phyloP scores from a whole-genome alignment of 2,888 invertebrate species.

The Molanna angustata region DNA sequence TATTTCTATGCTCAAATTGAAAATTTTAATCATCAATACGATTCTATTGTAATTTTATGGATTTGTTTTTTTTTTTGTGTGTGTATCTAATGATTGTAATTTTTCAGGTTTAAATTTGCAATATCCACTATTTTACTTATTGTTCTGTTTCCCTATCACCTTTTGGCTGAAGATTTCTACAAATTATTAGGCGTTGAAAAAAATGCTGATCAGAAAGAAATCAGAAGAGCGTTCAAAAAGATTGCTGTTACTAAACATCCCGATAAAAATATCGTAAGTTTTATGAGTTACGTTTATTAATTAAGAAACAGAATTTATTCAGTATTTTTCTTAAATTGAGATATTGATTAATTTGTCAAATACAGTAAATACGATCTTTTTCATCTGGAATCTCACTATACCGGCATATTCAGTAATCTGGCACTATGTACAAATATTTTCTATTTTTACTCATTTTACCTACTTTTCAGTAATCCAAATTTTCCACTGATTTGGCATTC shows the following conservation, averaged over 20 bases:
- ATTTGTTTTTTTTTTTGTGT: background rate
- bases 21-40: background rate
- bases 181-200: conserved; percentile 64
- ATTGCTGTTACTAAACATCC: conserved; percentile 72
- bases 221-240: conserved; percentile 75
- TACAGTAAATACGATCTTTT: no score
- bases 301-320: no score
- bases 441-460: no score
- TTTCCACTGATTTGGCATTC: no score
- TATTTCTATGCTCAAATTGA: background rate
- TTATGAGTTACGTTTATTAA: no score
- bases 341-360: no score
- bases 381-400: no score
- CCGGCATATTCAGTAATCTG: no score
- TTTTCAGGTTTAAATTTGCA: conserved; percentile 16
- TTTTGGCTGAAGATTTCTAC: conserved; percentile 55
- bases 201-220: conserved; percentile 66
- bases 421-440: no score
- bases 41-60: background rate
- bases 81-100: background rate
- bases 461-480: no score
- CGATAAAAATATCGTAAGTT: conserved; percentile 64
- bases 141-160: conserved; percentile 4
- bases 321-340: no score
- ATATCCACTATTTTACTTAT: no score